These are phyloP conservation scores for Actenoides hombroni DNA, from an alignment of 2,113 vertebrate species.

Conservation along the genomic window DNA sequence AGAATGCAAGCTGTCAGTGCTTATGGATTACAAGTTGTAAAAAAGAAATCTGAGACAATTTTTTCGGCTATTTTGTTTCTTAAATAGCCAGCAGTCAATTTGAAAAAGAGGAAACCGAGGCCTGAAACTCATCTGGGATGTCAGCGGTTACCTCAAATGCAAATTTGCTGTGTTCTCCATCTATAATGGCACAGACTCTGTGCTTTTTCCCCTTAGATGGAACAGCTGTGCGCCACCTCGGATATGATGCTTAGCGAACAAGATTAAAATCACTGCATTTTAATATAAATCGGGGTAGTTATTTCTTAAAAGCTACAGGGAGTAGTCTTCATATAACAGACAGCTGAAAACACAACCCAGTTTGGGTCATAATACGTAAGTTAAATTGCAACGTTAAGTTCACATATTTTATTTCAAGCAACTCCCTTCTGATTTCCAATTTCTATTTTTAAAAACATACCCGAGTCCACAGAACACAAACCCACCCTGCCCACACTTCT, in stretches of 20 bases:
- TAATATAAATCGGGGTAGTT: rapidly evolving
- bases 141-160: background rate
- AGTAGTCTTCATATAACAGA: rapidly evolving
- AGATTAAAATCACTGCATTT: background rate
- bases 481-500: background rate
- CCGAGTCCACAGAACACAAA: background rate
- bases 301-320: background rate
- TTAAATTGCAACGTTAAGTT: background rate
- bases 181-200: background rate
- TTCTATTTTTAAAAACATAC: background rate
- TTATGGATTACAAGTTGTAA: background rate
- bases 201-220: background rate
- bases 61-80: background rate
- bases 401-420: background rate
- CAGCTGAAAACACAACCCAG: background rate
- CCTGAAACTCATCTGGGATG: background rate
- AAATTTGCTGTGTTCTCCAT: background rate
- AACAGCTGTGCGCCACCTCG: background rate
- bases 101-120: background rate
- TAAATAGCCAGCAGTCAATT: background rate
- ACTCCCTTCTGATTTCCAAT: background rate
- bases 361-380: rapidly evolving
- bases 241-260: background rate
- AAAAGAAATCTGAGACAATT: background rate
- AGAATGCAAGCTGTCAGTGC: background rate